Conservation (phyloP, 53 echinoderm and acorn worm species). For the Paelopatides confundens region DNA sequence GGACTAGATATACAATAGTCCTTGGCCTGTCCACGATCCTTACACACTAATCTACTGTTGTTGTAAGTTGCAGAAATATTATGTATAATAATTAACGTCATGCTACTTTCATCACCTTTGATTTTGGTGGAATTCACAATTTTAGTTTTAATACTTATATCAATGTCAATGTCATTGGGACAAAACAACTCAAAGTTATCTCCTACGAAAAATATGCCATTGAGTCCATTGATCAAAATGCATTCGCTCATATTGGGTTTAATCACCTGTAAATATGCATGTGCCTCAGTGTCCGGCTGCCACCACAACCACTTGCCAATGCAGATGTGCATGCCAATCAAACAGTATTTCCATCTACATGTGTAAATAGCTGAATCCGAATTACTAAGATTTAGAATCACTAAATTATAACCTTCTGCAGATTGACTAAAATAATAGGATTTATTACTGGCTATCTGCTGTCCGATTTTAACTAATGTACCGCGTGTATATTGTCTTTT, state of each 20-base stretch:
- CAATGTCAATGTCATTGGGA: neutral
- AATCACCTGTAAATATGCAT: neutral
- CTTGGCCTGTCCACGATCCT: neutral
- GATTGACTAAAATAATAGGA: neutral
- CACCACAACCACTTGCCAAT: too few species aligned
- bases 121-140: too few species aligned
- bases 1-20: neutral
- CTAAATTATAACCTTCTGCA: neutral
- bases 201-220: neutral
- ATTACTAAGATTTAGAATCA: neutral
- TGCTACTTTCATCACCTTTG: neutral
- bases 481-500: neutral
- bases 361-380: neutral
- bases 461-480: neutral
- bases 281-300: neutral
- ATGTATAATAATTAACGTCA: neutral
- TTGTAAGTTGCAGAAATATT: neutral
- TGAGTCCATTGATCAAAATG: neutral
- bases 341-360: neutral
- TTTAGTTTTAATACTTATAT: neutral
- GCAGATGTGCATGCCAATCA: neutral
- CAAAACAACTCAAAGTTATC: neutral
- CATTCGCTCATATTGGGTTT: neutral
- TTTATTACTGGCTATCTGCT: too few species aligned
- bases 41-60: neutral